Evolutionary conservation across 2,888 invertebrate species (phyloP), one percentile per base, ranked within the genome.

Genomic region (Anaspis maculata): DNA sequence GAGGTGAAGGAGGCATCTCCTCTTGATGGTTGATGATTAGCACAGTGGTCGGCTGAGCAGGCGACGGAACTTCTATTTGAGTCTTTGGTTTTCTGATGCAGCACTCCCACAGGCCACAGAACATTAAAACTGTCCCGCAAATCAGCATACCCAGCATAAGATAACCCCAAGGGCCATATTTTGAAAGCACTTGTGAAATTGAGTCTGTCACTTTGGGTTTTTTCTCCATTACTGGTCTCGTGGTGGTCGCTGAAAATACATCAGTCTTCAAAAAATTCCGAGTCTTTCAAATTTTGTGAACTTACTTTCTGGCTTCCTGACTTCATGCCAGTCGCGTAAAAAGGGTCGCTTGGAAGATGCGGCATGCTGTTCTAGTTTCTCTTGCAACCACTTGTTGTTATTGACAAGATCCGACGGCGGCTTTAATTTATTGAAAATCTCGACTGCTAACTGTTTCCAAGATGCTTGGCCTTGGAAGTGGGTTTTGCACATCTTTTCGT

Each of bases 111-210:
- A 80, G 69, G 11, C 80, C 70, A 49, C 80, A 81, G 61, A 81
- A 76, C 67, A 80, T 73, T 48, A 82, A 68, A 23, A 80, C 74
- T 7, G 77, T 75, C 13, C 79, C 79, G 55, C 79, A 80, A 43
- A 80, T 71, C 22, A 81, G 64, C 74, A 80, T 79, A 30, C 79
- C 80, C 32, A 81, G 69, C 60, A 81, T 77, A 21, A 81, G 67
- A 54, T 81, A 81, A 46, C 80, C 80, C 81, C 81, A 81, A 0
- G 81, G 79, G 0, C 81, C 81, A 57, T 81, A 81, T 32, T 78
- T 79, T 37, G 77, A 76, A 42, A 81, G 62, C 25, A 77, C 77
- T 5, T 74, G 74, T 7, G 69, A 67, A 9, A 70, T 51, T 2
- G 66, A 63, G n/a, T 55, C 54, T 4, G 42, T 42, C 2, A 39